Evolutionary conservation across 2,888 invertebrate species (phyloP).

Genomic region (Buathra laborator): DNA sequence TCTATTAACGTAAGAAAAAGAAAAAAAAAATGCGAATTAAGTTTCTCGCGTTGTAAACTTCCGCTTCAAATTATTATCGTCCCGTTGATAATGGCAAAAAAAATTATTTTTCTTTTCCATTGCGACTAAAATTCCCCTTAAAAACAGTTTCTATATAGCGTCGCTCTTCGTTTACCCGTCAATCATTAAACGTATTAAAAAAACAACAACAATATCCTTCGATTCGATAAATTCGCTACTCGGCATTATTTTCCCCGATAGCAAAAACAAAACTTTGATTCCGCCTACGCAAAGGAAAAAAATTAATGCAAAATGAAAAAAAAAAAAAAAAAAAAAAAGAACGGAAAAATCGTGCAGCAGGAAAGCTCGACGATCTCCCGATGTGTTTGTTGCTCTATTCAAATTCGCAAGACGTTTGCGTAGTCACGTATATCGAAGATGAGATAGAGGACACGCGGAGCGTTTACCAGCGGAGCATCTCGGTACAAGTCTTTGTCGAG

Average conservation of each 20-base stretch:
- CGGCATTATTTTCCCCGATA: background rate
- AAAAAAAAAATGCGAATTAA: background rate
- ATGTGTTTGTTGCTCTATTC: slow-evolving; percentile 55
- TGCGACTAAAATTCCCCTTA: no score
- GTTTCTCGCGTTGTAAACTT: no score
- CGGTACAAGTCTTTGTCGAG: slow-evolving; percentile 7
- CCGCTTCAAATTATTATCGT: no score
- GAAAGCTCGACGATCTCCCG: background rate
- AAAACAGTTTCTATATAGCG: no score
- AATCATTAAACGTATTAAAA: no score
- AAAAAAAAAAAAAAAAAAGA: slow-evolving; percentile 15
- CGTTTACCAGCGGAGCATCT: background rate
- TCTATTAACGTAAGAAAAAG: background rate
- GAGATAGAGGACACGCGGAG: slow-evolving; percentile 4
- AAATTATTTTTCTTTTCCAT: no score
- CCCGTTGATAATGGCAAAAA: no score
- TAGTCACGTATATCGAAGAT: slow-evolving; percentile 75
- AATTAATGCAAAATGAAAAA: slow-evolving; percentile 15
- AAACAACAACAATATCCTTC: no score
- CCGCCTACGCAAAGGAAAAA: background rate
- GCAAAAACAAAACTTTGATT: background rate
- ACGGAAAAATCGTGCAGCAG: slow-evolving; percentile 21
- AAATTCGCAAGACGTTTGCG: slow-evolving; percentile 77
- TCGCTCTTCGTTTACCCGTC: no score
- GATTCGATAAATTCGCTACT: no score